Evolutionary conservation across 2,797 vertebrate species (phyloP).

Genomic region (Lates japonicus): DNA sequence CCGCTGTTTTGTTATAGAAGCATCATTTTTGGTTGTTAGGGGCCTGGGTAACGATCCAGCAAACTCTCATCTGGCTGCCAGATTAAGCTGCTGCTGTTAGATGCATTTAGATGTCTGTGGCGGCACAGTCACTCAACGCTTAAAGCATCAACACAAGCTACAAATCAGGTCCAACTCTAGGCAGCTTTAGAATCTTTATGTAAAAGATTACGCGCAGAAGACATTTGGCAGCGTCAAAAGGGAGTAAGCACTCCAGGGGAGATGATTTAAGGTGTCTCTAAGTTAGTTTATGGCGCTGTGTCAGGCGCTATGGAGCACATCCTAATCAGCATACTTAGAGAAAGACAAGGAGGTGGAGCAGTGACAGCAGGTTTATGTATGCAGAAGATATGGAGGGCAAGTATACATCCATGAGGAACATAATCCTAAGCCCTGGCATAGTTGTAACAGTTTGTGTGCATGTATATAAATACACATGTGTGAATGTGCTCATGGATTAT

Average conservation of each 20-base stretch:
- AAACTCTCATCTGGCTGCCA: constrained; percentile 60
- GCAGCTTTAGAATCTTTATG: constrained; percentile 67
- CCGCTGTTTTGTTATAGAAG: constrained; percentile 48
- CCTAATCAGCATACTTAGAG: constrained; percentile 40
- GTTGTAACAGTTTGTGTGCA: neutral
- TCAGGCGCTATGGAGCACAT: constrained; percentile 39
- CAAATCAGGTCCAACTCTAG: constrained; percentile 68
- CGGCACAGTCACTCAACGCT: constrained; percentile 58
- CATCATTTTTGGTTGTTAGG: constrained; percentile 61
- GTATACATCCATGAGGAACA: neutral
- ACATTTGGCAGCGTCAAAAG: constrained; percentile 68
- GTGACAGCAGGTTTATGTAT: constrained; percentile 6
- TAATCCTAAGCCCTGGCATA: neutral
- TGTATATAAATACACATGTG: neutral
- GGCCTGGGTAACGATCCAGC: constrained; percentile 63
- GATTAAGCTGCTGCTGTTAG: constrained; percentile 64
- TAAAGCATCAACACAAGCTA: constrained; percentile 67
- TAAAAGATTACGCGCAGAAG: constrained; percentile 68
- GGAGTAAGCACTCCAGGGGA: constrained; percentile 44
- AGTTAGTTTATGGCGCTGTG: constrained; percentile 56
- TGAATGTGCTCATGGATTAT: neutral
- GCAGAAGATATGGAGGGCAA: constrained; percentile 23
- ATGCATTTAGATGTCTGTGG: constrained; percentile 62
- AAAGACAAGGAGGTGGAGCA: constrained; percentile 32
- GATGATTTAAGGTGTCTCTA: constrained; percentile 66